Evolutionary conservation across 2,888 invertebrate species (phyloP).

Genomic region (Corythucha ciliata): DNA sequence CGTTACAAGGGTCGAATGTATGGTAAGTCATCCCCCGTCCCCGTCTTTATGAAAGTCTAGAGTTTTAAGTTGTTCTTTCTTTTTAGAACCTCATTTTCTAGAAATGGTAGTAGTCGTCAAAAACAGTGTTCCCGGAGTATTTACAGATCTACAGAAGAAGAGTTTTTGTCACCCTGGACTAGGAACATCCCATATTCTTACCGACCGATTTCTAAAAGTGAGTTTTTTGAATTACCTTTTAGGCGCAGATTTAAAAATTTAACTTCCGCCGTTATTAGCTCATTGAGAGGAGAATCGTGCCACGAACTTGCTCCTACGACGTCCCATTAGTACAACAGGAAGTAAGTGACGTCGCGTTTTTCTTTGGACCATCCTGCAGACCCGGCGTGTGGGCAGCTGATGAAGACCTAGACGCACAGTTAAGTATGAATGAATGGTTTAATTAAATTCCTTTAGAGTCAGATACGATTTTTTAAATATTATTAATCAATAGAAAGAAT

Average conservation of each 20-base stretch:
- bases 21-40: slow-evolving; percentile 13
- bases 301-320: slow-evolving; percentile 40
- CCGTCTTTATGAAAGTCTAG: too few species aligned
- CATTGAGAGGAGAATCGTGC: slow-evolving; percentile 47
- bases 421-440: slow-evolving; percentile 48
- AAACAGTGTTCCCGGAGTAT: slow-evolving; percentile 43
- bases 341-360: slow-evolving; percentile 49
- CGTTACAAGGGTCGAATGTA: slow-evolving; percentile 1
- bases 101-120: slow-evolving; percentile 54
- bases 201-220: slow-evolving; percentile 49
- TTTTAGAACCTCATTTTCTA: slow-evolving; percentile 47
- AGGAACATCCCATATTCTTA: slow-evolving; percentile 47
- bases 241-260: slow-evolving; percentile 2
- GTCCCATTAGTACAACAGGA: slow-evolving; percentile 48
- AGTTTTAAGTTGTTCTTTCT: too few species aligned
- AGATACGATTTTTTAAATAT: too few species aligned
- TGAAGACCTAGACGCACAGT: slow-evolving; percentile 44
- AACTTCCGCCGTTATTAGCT: slow-evolving; percentile 32
- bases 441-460: too few species aligned
- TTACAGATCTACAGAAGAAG: slow-evolving; percentile 46
- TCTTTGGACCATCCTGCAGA: slow-evolving; percentile 61
- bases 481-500: too few species aligned
- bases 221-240: neutral
- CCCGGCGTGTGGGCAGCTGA: slow-evolving; percentile 61
- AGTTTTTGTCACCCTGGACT: slow-evolving; percentile 60